A percentile compares a stretch with the other conserved stretches of the same genome.
Evolutionary conservation across 1,140 invertebrate genomes (phyloP).

Genomic region (Zaprionus davidi): DNA sequence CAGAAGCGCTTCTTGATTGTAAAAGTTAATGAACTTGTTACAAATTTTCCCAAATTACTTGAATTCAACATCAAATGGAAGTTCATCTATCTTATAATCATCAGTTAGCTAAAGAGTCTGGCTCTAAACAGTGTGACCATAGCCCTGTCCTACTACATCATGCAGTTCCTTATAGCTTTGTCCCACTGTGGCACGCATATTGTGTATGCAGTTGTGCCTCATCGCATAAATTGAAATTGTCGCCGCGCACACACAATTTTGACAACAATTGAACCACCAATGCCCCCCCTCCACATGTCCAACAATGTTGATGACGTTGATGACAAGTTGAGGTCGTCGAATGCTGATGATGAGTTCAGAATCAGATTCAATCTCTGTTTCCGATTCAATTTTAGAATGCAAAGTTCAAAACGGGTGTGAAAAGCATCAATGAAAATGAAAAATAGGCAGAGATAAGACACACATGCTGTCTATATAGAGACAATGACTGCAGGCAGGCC

Average conservation of each 20-base stretch:
- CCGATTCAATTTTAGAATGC: slow-evolving; percentile 3
- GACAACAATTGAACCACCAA: slow-evolving; percentile 4
- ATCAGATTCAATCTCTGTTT: background rate
- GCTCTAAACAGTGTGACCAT: too few relatives aligned
- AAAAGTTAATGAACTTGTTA: too few relatives aligned
- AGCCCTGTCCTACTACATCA: too few relatives aligned
- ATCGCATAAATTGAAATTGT: slow-evolving; percentile 20
- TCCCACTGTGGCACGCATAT: background rate
- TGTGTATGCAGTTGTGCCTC: slow-evolving; percentile 15
- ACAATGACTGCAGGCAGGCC: slow-evolving; percentile 5
- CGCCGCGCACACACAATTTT: slow-evolving; percentile 1
- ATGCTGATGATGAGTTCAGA: slow-evolving; percentile 1
- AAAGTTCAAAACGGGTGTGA: slow-evolving; percentile 9
- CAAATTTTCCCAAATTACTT: too few relatives aligned
- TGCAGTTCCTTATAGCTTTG: background rate
- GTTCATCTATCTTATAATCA: too few relatives aligned
- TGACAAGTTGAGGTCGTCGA: slow-evolving; percentile 3
- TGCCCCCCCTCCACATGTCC: too few relatives aligned
- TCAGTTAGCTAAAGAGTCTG: too few relatives aligned
- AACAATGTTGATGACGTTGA: background rate
- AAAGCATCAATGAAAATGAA: slow-evolving; percentile 13
- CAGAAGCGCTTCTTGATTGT: too few relatives aligned
- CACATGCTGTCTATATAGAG: background rate
- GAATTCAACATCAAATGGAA: too few relatives aligned
- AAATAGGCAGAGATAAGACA: slow-evolving; percentile 1